phyloP scores from a whole-genome alignment of 2,888 invertebrate species.

The Sinelater perroti region DNA sequence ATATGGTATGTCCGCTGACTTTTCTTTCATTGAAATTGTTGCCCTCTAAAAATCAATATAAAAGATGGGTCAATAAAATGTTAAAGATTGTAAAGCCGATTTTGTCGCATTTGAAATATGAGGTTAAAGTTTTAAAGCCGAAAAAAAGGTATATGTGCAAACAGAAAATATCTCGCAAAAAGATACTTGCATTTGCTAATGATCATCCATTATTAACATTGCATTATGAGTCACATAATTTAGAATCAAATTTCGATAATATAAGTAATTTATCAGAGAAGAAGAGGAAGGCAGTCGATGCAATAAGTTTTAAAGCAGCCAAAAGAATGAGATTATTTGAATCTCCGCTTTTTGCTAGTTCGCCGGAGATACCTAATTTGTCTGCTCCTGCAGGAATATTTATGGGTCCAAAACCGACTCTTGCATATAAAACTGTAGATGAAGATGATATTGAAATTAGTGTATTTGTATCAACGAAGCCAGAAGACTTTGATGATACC shows the following conservation, averaged over 20 bases:
- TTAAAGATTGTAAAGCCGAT: constrained; percentile 16
- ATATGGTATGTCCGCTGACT: neutral
- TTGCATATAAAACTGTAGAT: constrained; percentile 45
- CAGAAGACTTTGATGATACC: constrained; percentile 40
- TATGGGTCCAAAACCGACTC: constrained; percentile 50
- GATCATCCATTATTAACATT: constrained; percentile 6
- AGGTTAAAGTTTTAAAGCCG: constrained; percentile 13
- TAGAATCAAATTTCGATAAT: neutral
- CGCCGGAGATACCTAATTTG: neutral
- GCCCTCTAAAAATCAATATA: neutral
- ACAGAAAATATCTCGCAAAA: neutral
- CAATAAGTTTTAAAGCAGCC: neutral
- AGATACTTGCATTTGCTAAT: neutral
- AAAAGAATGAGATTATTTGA: constrained; percentile 12
- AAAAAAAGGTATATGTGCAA: constrained; percentile 11
- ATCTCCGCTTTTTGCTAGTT: neutral
- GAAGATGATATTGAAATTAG: constrained; percentile 55
- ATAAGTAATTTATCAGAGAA: neutral
- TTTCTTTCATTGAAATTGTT: neutral
- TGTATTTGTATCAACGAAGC: constrained; percentile 53
- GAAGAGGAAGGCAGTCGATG: constrained; percentile 9
- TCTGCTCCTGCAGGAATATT: constrained; percentile 34
- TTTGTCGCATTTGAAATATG: constrained; percentile 14
- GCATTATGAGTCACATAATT: neutral
- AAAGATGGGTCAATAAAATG: neutral